Evolutionary conservation across 2,113 vertebrate genomes (phyloP).

Genomic region (Pongo pygmaeus): DNA sequence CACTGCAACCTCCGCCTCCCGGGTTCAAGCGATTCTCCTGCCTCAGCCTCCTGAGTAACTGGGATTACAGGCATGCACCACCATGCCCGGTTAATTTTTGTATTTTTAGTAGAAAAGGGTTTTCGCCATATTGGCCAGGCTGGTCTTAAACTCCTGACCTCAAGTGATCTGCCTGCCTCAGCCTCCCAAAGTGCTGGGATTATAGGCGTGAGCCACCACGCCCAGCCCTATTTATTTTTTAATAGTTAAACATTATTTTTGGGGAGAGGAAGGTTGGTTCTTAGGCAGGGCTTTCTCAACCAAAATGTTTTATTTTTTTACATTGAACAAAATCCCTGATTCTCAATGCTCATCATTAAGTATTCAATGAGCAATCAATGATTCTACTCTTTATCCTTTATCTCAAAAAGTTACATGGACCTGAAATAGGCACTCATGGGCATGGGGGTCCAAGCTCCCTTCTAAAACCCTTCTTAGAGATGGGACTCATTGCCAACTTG

Average conservation of each 20-base stretch:
- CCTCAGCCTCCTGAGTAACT: no score
- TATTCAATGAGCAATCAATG: neutral
- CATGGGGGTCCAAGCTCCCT: neutral
- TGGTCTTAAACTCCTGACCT: no score
- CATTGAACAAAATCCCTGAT: neutral
- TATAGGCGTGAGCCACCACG: neutral
- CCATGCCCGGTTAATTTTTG: no score
- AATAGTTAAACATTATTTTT: neutral
- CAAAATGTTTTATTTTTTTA: slow-evolving; percentile 22
- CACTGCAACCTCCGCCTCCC: no score
- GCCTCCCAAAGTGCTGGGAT: neutral
- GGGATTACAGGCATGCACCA: no score
- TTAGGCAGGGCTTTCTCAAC: neutral
- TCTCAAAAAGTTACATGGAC: neutral
- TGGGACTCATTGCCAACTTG: neutral
- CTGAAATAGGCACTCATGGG: neutral
- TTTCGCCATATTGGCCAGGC: no score
- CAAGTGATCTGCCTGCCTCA: neutral
- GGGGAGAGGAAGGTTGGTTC: neutral
- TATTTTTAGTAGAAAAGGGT: no score
- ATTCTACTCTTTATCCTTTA: slow-evolving; percentile 17
- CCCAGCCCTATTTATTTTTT: neutral
- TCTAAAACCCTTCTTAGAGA: slow-evolving; percentile 22
- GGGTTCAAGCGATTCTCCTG: no score
- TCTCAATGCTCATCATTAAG: neutral